Evolutionary conservation across 2,888 invertebrate genomes (phyloP).

Genomic region (Tipula unca): DNA sequence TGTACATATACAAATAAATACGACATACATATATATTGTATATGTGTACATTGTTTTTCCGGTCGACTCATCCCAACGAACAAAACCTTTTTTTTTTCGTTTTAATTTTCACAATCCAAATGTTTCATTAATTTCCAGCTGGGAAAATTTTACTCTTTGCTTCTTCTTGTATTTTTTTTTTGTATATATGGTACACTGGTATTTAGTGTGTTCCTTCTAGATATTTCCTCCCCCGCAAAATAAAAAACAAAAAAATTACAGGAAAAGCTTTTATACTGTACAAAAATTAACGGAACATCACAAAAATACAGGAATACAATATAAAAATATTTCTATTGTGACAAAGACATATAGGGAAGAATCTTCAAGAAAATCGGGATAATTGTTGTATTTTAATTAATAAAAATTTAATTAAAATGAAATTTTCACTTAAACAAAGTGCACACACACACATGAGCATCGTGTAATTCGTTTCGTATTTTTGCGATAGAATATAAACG

Average conservation of each 20-base stretch:
- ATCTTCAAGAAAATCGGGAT: not conserved
- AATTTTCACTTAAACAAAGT: not conserved
- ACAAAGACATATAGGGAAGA: not conserved
- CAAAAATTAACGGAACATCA: not conserved
- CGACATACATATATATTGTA: not conserved
- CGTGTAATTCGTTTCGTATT: not conserved
- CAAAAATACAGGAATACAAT: not conserved
- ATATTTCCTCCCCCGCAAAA: not conserved
- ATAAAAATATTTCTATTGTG: slow-evolving; percentile 8
- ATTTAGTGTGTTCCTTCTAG: not conserved
- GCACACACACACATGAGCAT: not conserved
- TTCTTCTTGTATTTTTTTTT: not conserved
- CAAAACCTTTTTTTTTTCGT: not conserved
- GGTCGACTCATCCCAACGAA: not conserved
- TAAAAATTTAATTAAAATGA: not conserved
- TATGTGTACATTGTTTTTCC: not conserved
- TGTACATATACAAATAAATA: not conserved
- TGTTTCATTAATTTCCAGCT: slow-evolving; percentile 8
- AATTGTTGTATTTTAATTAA: not conserved
- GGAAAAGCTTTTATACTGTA: not conserved
- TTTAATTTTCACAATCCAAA: not conserved
- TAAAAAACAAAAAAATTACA: not conserved
- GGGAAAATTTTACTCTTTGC: not conserved
- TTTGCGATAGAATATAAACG: not conserved
- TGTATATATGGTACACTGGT: not conserved